These are phyloP conservation scores for Thalassophryne amazonica DNA, from an alignment of 2,797 vertebrate genomes.

Conservation along the genomic window DNA sequence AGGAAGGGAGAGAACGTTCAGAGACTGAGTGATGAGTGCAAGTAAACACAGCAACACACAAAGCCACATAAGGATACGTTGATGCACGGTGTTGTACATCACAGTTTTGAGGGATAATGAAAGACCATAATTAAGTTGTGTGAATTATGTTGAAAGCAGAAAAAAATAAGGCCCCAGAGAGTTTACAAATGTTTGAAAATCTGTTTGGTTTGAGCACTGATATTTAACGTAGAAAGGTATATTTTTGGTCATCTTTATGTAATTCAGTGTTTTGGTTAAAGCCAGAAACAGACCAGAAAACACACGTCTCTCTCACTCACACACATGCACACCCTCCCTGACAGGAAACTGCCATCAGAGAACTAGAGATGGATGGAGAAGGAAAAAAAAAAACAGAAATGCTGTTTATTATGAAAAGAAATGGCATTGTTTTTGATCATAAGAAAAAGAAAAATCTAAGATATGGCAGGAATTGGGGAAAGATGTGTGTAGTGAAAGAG, in stretches of 20 bases:
- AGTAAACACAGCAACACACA: conserved; percentile 31
- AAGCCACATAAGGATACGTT: conserved; percentile 27
- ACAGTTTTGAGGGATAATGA: conserved; percentile 33
- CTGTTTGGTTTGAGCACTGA: conserved; percentile 1
- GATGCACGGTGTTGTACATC: conserved; percentile 3
- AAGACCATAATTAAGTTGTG: conserved; percentile 24
- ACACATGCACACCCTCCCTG: no score
- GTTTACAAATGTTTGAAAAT: neutral
- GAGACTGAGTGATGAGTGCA: conserved; percentile 7
- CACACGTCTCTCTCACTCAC: no score
- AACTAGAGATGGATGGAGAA: neutral
- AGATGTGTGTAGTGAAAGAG: conserved; percentile 36
- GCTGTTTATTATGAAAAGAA: conserved; percentile 21
- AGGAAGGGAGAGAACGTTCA: no score
- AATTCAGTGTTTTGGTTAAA: conserved; percentile 3
- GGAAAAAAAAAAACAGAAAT: conserved; percentile 7
- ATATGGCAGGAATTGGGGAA: conserved; percentile 17
- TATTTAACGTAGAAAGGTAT: conserved; percentile 3
- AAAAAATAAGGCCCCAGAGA: neutral
- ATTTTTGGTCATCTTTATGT: neutral
- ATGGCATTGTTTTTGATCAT: conserved; percentile 1
- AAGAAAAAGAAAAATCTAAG: conserved; percentile 11
- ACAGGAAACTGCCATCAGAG: neutral
- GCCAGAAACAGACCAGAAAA: neutral
- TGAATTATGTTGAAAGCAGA: neutral